Base-by-base conservation (phyloP, 1,140 invertebrate species). In the Onthophagus taurus region DNA sequence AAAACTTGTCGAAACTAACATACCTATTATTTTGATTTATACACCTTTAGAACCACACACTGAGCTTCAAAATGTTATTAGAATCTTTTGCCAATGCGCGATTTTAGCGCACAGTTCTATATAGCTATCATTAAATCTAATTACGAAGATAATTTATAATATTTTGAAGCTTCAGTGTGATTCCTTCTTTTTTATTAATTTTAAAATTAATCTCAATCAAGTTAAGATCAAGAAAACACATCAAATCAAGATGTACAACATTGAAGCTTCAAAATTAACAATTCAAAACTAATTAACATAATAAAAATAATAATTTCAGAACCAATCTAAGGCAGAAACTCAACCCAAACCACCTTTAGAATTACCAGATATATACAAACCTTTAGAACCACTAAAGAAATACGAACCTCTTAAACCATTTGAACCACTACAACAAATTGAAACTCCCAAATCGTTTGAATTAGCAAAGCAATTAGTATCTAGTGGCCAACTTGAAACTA, bases 41-140 rank as follows among this genome's bases (percentile, higher is more conserved):
- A 57, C 54, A 47, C 14, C 18, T 23, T 21, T 13, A 9, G 35
- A 37, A 13, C 7, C n/a, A 7, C 24, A 49, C 39, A 50, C 53
- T 53, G 55, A 55, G 61, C 61, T 63, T 63, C 61, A 63, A 61
- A 58, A 59, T 59, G 55, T 59, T 58, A 57, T 53, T 42, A 41
- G 42, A 36, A 19, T 26, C 26, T 26, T 37, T 33, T 13, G 17
- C 9, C n/a, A 24, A 29, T 39, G 49, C 48, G 48, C 42, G 49
- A 7, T 29, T 39, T 45, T 44, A 29, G 51, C 47, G 52, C 50
- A 57, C 60, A 64, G 61, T 64, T 64, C 61, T 64, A 64, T 64
- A 64, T 64, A 64, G 54, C 60, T 64, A 51, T 59, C 11, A 31
- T 31, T 29, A 8, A 17, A 12, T 16, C 12, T 45, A 23, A 37